Percentiles rank a stretch among this genome's conserved stretches.
phyloP scores from a whole-genome alignment of 1,140 invertebrate species.

The Philopotamus ludificatus region DNA sequence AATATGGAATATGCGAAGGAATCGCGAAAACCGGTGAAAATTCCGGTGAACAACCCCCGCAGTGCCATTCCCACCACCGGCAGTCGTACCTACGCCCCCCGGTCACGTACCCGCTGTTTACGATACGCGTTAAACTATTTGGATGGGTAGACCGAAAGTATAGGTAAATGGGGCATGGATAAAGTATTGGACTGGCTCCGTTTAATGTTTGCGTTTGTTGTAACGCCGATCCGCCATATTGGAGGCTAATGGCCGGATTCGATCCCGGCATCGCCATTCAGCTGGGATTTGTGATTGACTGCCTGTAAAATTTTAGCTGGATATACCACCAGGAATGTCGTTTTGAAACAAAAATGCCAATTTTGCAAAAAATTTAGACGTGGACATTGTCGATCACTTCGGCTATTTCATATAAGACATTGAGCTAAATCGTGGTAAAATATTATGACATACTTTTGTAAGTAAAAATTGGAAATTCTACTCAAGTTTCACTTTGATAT shows the following conservation, averaged over 20 bases:
- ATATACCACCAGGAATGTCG: too few relatives aligned
- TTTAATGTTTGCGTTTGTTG: constrained; percentile 39
- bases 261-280: neutral
- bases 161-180: constrained; percentile 41
- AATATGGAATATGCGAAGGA: constrained; percentile 34
- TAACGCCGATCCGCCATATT: constrained; percentile 29
- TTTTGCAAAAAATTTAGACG: too few relatives aligned
- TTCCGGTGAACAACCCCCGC: constrained; percentile 8
- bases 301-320: constrained; percentile 1
- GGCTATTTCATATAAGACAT: too few relatives aligned
- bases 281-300: constrained; percentile 11
- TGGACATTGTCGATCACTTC: too few relatives aligned
- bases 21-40: constrained; percentile 20
- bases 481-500: too few relatives aligned
- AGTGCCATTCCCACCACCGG: too few relatives aligned
- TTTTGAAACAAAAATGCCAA: too few relatives aligned
- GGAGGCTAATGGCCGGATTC: constrained; percentile 32
- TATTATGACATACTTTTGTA: too few relatives aligned
- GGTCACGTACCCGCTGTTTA: constrained; percentile 34
- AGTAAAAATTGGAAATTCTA: too few relatives aligned
- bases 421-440: too few relatives aligned
- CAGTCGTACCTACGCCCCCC: neutral
- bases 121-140: constrained; percentile 36
- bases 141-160: constrained; percentile 17
- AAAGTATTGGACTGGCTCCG: constrained; percentile 39